Conservation (phyloP, 37 sponge, comb jelly and placozoan genomes). For the Chondrilla cf. caribensis region DNA sequence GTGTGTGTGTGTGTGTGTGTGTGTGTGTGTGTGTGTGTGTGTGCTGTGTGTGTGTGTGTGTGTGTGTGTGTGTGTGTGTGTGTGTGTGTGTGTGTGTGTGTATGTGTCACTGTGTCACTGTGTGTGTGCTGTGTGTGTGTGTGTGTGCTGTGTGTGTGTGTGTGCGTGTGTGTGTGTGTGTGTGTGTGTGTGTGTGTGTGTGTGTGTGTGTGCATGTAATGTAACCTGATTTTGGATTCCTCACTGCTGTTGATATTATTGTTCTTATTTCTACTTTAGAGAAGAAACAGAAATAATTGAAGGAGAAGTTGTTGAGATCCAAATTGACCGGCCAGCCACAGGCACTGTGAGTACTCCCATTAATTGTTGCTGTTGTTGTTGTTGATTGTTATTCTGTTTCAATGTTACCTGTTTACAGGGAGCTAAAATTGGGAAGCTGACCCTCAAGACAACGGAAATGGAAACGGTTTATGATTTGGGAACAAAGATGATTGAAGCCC, state of each 20-base stretch:
- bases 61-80: too few species aligned
- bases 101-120: background rate
- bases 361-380: background rate
- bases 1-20: background rate
- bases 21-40: background rate
- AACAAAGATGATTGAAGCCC: slow-evolving; percentile 95
- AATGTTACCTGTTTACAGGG: slow-evolving; percentile 45
- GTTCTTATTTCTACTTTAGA: slow-evolving; percentile 17
- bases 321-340: slow-evolving; percentile 94
- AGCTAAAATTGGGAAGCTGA: slow-evolving; percentile 91
- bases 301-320: slow-evolving; percentile 97
- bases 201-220: background rate
- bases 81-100: too few species aligned
- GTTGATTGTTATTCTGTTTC: too few species aligned
- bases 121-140: slow-evolving; percentile 2
- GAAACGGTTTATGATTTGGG: slow-evolving; percentile 97
- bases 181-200: background rate
- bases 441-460: slow-evolving; percentile 98
- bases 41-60: background rate
- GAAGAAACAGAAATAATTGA: slow-evolving; percentile 99
- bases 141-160: background rate
- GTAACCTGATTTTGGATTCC: background rate
- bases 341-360: slow-evolving; percentile 84
- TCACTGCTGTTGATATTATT: background rate
- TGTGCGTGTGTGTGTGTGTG: background rate